These are phyloP conservation scores for Sylvia atricapilla DNA, from an alignment of 2,113 vertebrate genomes.

Conservation along the genomic window DNA sequence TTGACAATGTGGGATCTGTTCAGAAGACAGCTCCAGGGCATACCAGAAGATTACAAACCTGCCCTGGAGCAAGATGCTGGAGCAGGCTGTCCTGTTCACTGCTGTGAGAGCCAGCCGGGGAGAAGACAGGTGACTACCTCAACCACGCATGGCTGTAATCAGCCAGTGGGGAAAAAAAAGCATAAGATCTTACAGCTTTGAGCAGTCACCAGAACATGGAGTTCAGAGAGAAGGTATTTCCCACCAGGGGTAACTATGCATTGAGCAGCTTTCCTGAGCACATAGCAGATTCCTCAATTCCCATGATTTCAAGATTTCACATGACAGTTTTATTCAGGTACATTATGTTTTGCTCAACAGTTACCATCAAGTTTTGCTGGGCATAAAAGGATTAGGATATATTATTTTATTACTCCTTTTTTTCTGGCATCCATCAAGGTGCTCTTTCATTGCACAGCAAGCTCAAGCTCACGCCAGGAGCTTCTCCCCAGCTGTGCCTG, in stretches of 20 bases:
- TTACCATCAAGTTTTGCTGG: not conserved
- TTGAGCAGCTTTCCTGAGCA: not conserved
- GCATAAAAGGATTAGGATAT: slow-evolving; percentile 1
- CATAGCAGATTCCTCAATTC: not conserved
- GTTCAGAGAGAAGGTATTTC: not conserved
- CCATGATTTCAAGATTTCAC: not conserved
- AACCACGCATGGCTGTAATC: not conserved
- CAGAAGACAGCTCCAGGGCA: not conserved
- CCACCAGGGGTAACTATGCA: not conserved
- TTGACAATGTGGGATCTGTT: not conserved
- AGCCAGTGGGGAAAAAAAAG: not conserved
- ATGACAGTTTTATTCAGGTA: not conserved
- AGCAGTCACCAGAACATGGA: not conserved
- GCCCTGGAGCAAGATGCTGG: not conserved
- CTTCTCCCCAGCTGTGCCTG: not conserved
- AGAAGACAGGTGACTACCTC: not conserved
- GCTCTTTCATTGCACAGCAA: not conserved
- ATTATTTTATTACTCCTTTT: not conserved
- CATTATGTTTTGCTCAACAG: slow-evolving; percentile 10
- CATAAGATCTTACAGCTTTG: not conserved
- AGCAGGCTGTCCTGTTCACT: not conserved
- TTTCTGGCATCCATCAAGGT: not conserved
- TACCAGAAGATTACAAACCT: not conserved
- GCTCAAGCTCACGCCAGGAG: not conserved
- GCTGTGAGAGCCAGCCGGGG: not conserved